Base-by-base conservation (phyloP, 2,888 invertebrate species). In the Camptogramma bilineatum region DNA sequence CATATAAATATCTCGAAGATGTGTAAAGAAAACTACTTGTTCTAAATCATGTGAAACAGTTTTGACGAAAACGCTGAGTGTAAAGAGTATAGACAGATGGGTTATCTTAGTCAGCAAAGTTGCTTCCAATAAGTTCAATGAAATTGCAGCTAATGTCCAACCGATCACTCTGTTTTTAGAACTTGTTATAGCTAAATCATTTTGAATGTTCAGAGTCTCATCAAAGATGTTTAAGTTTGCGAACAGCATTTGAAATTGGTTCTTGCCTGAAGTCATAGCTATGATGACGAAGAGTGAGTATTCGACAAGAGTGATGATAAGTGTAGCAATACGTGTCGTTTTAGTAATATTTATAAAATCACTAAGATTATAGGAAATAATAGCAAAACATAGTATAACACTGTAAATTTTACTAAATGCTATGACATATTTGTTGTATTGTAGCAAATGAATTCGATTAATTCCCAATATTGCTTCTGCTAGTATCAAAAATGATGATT, bases 11-110 rank as follows among this genome's bases (percentile, higher is more conserved):
- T 75, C 73, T 54, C 77, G 70, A 0, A 89, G 70, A 19, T 87
- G 66, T 5, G 80, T 65, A 3, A 84, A 79, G 52, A 81, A 82
- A 34, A 88, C 79, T 8, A 85, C 62, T 28, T 81, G 84, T 59
- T 90, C 90, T 24, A 71, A 72, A 55, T 90, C 90, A 53, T 86
- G 87, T 0, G 79, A 71, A 7, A 82, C 44, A 19, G 79, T 60
- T 46, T 81, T 73, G 3, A 86, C 13, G 24, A 62, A 51, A 21
- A 17, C 4, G 24, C 28, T n/a, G 10, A 24, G 13, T 16, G 28
- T 17, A 5, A 34, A 19, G 8, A 9, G 10, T 1, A 24, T 13
- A 31, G 13, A 2, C n/a, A 18, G 0, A 17, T 5, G 0, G 17
- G 4, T 42, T 52, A 24, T 44, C 3, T 0, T 9, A 31, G 18